Evolutionary conservation across 2,797 vertebrate species (phyloP).

Genomic region (Rachycentron canadum): DNA sequence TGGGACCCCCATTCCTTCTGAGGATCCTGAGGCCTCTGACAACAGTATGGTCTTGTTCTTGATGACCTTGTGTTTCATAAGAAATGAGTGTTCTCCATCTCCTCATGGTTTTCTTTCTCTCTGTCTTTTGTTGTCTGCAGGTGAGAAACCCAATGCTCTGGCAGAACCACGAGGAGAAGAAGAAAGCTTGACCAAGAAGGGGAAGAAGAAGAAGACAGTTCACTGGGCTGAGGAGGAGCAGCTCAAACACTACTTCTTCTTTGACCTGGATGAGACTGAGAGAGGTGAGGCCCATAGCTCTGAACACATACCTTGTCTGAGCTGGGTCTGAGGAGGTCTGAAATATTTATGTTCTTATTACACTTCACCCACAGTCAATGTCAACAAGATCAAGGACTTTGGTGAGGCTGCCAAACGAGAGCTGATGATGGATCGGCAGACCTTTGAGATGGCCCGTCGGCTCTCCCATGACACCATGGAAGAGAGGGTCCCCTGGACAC

Average conservation of each 20-base stretch:
- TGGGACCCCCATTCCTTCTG: constrained; percentile 91
- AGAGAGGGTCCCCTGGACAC: constrained; percentile 91
- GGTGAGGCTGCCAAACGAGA: constrained; percentile 95
- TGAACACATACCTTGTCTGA: too few relatives aligned
- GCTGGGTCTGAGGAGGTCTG: too few relatives aligned
- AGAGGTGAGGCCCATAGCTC: constrained; percentile 83
- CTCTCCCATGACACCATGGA: constrained; percentile 97
- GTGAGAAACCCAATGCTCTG: constrained; percentile 82
- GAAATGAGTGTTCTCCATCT: neutral
- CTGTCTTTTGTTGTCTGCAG: constrained; percentile 46
- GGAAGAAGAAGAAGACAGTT: constrained; percentile 93
- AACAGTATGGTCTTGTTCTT: constrained; percentile 75
- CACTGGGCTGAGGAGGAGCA: constrained; percentile 93
- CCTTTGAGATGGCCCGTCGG: constrained; percentile 93
- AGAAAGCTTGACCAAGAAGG: constrained; percentile 89
- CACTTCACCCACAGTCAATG: constrained; percentile 87
- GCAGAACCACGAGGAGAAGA: constrained; percentile 89
- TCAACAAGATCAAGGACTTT: constrained; percentile 98
- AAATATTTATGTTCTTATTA: accelerated
- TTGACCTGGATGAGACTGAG: constrained; percentile 95
- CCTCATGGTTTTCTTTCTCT: neutral
- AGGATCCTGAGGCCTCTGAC: constrained; percentile 91
- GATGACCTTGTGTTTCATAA: neutral
- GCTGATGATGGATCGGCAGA: constrained; percentile 94
- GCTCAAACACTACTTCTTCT: constrained; percentile 94